Percentiles rank a stretch among this genome's conserved stretches.
These are phyloP conservation scores for Nibea coibor DNA, from an alignment of 2,113 vertebrate genomes.

Conservation along the genomic window DNA sequence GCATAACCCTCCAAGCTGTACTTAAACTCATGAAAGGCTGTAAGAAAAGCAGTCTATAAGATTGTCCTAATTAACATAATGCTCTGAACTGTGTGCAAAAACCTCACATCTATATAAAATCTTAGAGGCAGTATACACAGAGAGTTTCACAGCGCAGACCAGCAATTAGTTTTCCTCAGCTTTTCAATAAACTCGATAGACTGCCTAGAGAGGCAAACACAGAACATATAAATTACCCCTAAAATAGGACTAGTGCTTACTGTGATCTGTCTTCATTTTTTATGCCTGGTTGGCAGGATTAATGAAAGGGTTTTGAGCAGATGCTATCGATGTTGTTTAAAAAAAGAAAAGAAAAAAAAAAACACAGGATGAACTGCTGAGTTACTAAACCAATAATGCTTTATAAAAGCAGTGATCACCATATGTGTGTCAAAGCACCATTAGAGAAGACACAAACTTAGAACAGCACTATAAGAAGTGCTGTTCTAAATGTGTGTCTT, in stretches of 20 bases:
- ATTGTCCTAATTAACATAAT: conserved; percentile 18
- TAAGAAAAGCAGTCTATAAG: not conserved
- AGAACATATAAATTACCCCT: conserved; percentile 36
- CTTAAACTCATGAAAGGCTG: not conserved
- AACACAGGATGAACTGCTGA: conserved; percentile 12
- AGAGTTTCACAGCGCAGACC: not conserved
- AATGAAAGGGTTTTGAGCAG: conserved; percentile 37
- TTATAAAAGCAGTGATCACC: not conserved
- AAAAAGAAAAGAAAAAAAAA: not conserved
- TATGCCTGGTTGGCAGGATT: conserved; percentile 32
- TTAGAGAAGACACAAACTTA: not conserved
- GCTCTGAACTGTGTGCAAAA: conserved; percentile 5
- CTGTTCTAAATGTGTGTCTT: too few relatives aligned
- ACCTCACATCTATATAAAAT: conserved; percentile 10
- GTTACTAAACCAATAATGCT: not conserved
- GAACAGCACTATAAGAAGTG: not conserved
- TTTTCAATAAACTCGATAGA: conserved; percentile 33
- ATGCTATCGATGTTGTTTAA: conserved; percentile 9
- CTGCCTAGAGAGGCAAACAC: conserved; percentile 15
- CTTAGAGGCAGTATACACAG: not conserved
- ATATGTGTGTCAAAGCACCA: not conserved
- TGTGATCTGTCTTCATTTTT: conserved; percentile 41
- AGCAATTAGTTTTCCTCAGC: conserved; percentile 19
- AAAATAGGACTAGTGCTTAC: conserved; percentile 32
- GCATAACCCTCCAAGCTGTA: not conserved